These are phyloP conservation scores for Pogonocherus hispidulus DNA, from an alignment of 2,888 invertebrate species.

Conservation along the genomic window DNA sequence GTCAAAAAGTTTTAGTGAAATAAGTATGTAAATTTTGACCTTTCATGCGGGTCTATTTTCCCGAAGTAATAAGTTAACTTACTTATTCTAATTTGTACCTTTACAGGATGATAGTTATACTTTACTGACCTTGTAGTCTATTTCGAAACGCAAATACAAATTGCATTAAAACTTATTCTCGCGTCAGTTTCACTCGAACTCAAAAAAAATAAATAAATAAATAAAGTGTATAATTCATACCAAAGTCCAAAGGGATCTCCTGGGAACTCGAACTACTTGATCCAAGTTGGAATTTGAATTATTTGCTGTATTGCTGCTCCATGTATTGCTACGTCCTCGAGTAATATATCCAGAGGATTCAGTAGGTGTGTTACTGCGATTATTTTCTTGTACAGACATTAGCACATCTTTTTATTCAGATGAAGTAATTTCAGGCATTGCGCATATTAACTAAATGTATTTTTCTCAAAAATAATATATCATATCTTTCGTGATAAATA, in stretches of 20 bases:
- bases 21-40: too few relatives aligned
- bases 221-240: too few relatives aligned
- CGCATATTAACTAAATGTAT: neutral
- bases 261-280: conserved; percentile 32
- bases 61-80: too few relatives aligned
- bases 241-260: conserved; percentile 43
- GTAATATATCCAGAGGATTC: conserved; percentile 35
- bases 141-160: too few relatives aligned
- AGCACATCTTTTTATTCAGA: conserved; percentile 29
- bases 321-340: conserved; percentile 38
- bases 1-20: too few relatives aligned
- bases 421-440: neutral
- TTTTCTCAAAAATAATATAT: neutral
- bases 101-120: too few relatives aligned
- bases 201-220: too few relatives aligned
- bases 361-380: neutral
- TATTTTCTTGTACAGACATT: conserved; percentile 34
- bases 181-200: too few relatives aligned
- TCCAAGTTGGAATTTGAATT: conserved; percentile 13
- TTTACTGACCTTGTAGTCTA: too few relatives aligned
- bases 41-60: too few relatives aligned
- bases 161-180: too few relatives aligned
- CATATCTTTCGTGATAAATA: neutral
- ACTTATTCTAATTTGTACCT: too few relatives aligned
- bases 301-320: conserved; percentile 15